Conservation (phyloP, 1,140 invertebrate genomes). For the Bombus consobrinus region DNA sequence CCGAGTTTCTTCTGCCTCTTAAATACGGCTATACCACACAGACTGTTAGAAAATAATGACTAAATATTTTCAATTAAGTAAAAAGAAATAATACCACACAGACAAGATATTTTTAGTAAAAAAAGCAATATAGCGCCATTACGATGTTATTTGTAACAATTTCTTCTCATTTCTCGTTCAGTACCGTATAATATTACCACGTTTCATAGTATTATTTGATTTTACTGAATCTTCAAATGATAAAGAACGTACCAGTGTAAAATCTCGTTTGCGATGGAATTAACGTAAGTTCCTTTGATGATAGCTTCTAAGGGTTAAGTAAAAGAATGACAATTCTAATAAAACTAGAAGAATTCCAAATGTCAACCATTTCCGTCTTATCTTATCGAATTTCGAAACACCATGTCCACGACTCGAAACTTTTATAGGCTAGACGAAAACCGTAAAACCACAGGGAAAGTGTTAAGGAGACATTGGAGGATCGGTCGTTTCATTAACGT, state of each 20-base stretch:
- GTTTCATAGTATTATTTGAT: too few species aligned
- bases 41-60: too few species aligned
- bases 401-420: neutral
- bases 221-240: too few species aligned
- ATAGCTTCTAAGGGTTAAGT: neutral
- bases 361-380: neutral
- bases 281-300: neutral
- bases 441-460: conserved; percentile 5
- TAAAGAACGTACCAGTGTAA: too few species aligned
- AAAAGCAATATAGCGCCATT: too few species aligned
- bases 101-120: too few species aligned
- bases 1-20: neutral
- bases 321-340: neutral
- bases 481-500: conserved; percentile 37
- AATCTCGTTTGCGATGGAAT: neutral
- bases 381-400: conserved; percentile 13
- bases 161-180: too few species aligned
- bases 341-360: neutral
- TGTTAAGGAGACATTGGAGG: conserved; percentile 3
- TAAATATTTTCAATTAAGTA: too few species aligned
- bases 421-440: neutral
- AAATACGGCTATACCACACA: too few species aligned
- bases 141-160: too few species aligned
- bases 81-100: too few species aligned
- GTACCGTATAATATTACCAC: too few species aligned